These are phyloP conservation scores for Carpatolechia fugitivella DNA, from an alignment of 2,888 invertebrate species.

Conservation along the genomic window DNA sequence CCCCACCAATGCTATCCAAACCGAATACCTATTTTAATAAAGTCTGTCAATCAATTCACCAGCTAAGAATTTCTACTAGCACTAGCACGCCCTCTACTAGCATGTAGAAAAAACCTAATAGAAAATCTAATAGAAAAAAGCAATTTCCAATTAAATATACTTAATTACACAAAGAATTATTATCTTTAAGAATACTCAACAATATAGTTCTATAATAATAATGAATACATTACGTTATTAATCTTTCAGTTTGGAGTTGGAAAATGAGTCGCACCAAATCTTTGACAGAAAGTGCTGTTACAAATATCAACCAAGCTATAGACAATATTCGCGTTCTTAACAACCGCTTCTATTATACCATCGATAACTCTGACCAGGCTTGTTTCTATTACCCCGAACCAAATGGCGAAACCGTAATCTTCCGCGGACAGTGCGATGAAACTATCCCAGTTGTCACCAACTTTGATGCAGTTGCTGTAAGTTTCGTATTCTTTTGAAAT, in stretches of 20 bases:
- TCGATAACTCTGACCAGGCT: constrained; percentile 33
- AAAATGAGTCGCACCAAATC: constrained; percentile 43
- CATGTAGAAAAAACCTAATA: too few relatives aligned
- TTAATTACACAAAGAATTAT: too few relatives aligned
- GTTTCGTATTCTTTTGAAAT: neutral
- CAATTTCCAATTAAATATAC: too few relatives aligned
- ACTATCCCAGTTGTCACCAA: constrained; percentile 37
- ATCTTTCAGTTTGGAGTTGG: constrained; percentile 48
- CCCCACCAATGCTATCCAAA: too few relatives aligned
- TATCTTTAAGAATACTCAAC: too few relatives aligned
- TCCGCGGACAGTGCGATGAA: constrained; percentile 46
- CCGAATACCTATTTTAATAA: too few relatives aligned
- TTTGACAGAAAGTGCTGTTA: constrained; percentile 29
- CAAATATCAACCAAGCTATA: constrained; percentile 34
- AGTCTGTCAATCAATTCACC: neutral
- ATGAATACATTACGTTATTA: neutral
- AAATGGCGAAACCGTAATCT: constrained; percentile 34
- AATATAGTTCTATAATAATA: neutral
- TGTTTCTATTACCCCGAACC: constrained; percentile 51
- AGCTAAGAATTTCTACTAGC: too few relatives aligned
- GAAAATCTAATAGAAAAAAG: too few relatives aligned
- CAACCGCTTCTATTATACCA: constrained; percentile 37
- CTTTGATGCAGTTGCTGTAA: constrained; percentile 33
- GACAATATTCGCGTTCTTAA: constrained; percentile 35
- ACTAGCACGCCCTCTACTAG: too few relatives aligned